These are phyloP conservation scores for Tychaedon coryphoeus DNA, from an alignment of 2,113 vertebrate species.

Conservation along the genomic window DNA sequence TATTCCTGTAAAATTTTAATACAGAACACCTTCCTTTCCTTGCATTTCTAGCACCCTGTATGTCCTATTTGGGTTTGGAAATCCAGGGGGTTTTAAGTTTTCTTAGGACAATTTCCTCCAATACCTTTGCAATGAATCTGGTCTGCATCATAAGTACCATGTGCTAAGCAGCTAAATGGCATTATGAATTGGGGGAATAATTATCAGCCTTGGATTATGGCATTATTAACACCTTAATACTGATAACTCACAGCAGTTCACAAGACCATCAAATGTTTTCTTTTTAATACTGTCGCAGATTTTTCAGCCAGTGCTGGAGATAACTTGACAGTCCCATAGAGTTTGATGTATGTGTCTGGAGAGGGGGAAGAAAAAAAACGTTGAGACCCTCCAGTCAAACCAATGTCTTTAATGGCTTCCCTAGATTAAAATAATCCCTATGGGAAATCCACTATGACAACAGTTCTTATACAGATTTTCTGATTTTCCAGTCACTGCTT, in stretches of 20 bases:
- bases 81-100: neutral
- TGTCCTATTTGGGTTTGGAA: neutral
- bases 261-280: constrained; percentile 57
- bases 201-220: constrained; percentile 42
- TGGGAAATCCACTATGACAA: constrained; percentile 73
- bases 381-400: constrained; percentile 41
- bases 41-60: neutral
- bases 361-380: neutral
- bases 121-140: neutral
- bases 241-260: constrained; percentile 69
- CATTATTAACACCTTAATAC: constrained; percentile 76
- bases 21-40: neutral
- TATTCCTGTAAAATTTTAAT: neutral
- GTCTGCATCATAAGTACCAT: neutral
- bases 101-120: neutral
- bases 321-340: constrained; percentile 57
- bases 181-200: neutral
- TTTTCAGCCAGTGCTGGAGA: constrained; percentile 47
- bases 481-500: constrained; percentile 68
- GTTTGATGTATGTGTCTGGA: constrained; percentile 70
- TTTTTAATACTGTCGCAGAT: constrained; percentile 21
- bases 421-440: constrained; percentile 74
- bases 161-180: constrained; percentile 22
- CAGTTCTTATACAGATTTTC: constrained; percentile 68
- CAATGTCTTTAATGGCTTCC: constrained; percentile 68